Evolutionary conservation across 2,797 vertebrate genomes (phyloP), one percentile per base, ranked within the genome.

Genomic region (Gephyroberyx darwinii): DNA sequence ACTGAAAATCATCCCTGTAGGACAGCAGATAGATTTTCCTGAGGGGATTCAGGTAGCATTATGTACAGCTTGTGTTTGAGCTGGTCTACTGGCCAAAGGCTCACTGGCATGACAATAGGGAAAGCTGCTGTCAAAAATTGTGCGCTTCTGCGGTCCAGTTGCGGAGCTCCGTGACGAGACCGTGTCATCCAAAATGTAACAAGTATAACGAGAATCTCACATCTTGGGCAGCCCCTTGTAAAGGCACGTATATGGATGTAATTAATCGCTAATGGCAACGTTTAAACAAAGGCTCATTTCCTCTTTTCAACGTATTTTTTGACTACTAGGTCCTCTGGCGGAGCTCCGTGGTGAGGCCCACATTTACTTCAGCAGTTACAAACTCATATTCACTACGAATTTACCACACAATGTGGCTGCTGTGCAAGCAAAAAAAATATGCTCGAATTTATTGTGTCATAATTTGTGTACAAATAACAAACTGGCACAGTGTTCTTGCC

Each of bases 301-400:
- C 26, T 43, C 75, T 58, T 51, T 35, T 63, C 53, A 53, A 53
- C 58, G 51, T 78, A 84, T 54, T 82, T 88, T 79, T 72, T 74
- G 69, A 85, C 63, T 90, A 59, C 88, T 93, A 84, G 94, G 93
- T 87, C 93, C 93, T 81, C 51, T 89, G 91, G 87, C 84, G 93
- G 91, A 95, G 94, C 94, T 95, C 93, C 92, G 88, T 67, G 86
- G 77, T 93, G 93, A 93, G 92, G 93, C 93, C 93, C 83, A 89
- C 72, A 78, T 82, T 84, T 76, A 84, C 69, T 90, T 88, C 31
- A 64, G 80, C 91, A 78, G 54, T 89, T 89, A 69, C 58, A 81
- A 93, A 93, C 86, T 89, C 56, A 4, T 31, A 59, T 45, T 76
- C 20, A 53, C 20, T 13, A 22, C 6, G 26, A 77, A 78, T 56